Evolutionary conservation across 2,888 invertebrate species (phyloP).

Genomic region (Antheraea yamamai): DNA sequence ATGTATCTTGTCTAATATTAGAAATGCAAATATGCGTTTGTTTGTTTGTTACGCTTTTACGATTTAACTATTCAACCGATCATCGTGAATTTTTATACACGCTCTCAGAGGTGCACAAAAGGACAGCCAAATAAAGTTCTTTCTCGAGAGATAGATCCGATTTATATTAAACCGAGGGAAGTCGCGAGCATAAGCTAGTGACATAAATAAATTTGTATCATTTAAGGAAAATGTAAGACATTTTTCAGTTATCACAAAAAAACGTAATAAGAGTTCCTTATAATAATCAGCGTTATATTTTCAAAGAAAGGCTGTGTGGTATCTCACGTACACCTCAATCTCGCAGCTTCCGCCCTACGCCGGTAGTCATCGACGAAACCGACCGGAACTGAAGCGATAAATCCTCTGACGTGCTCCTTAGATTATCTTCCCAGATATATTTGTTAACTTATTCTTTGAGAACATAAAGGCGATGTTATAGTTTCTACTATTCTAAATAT

Average conservation of each 20-base stretch:
- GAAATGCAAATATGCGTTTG: too few species aligned
- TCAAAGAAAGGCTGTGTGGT: not conserved
- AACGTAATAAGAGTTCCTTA: not conserved
- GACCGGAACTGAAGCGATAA: slow-evolving; percentile 21
- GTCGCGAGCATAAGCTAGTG: too few species aligned
- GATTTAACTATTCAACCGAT: too few species aligned
- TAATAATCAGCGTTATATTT: slow-evolving; percentile 1
- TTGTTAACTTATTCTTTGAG: not conserved
- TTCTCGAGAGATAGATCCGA: too few species aligned
- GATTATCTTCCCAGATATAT: slow-evolving; percentile 14
- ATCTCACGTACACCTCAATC: slow-evolving; percentile 19
- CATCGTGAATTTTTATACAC: too few species aligned
- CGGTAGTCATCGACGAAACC: slow-evolving; percentile 18
- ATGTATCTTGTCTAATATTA: too few species aligned
- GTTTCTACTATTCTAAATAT: not conserved
- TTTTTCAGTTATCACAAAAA: not conserved
- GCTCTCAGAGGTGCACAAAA: too few species aligned
- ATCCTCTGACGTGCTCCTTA: slow-evolving; percentile 16
- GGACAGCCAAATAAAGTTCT: too few species aligned
- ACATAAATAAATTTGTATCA: too few species aligned
- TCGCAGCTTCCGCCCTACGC: not conserved
- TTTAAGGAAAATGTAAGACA: too few species aligned
- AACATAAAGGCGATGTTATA: not conserved
- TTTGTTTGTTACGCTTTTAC: too few species aligned
- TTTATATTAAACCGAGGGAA: too few species aligned